These are phyloP conservation scores for Scolanthus callimorphus DNA, from an alignment of 92 coral and sea anemone genomes.

Conservation along the genomic window DNA sequence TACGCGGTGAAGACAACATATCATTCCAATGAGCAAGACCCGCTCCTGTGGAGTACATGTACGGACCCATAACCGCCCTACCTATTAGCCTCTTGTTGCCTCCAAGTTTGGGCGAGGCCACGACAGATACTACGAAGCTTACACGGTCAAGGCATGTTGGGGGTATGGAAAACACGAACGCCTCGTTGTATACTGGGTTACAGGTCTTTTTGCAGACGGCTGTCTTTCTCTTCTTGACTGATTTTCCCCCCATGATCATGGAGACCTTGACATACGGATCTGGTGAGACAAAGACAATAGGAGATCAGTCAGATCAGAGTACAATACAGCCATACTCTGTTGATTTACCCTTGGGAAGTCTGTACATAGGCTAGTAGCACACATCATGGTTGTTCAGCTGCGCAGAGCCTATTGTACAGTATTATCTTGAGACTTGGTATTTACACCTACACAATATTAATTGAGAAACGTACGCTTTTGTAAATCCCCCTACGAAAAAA, in stretches of 20 bases:
- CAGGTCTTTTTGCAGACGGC: constrained; percentile 24
- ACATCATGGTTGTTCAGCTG: too few relatives aligned
- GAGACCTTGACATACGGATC: constrained; percentile 88
- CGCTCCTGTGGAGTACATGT: constrained; percentile 86
- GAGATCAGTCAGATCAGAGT: not conserved
- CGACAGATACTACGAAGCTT: constrained; percentile 78
- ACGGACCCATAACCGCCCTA: constrained; percentile 84
- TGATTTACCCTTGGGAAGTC: too few relatives aligned
- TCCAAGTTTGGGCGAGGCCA: constrained; percentile 60
- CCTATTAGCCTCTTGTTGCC: constrained; percentile 80
- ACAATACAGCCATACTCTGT: too few relatives aligned
- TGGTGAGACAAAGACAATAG: constrained; percentile 11
- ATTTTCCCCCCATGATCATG: constrained; percentile 84
- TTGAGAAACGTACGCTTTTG: too few relatives aligned
- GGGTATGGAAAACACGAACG: constrained; percentile 77
- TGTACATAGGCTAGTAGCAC: too few relatives aligned
- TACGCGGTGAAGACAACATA: constrained; percentile 78
- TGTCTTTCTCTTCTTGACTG: constrained; percentile 74
- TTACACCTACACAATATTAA: too few relatives aligned
- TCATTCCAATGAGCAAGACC: constrained; percentile 96
- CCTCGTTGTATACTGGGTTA: constrained; percentile 81
- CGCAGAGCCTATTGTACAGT: too few relatives aligned
- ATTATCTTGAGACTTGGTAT: too few relatives aligned
- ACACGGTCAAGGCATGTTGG: constrained; percentile 67
- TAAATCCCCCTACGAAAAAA: too few relatives aligned